Evolutionary conservation across 2,113 vertebrate species (phyloP).

Genomic region (Gymnarchus niloticus): DNA sequence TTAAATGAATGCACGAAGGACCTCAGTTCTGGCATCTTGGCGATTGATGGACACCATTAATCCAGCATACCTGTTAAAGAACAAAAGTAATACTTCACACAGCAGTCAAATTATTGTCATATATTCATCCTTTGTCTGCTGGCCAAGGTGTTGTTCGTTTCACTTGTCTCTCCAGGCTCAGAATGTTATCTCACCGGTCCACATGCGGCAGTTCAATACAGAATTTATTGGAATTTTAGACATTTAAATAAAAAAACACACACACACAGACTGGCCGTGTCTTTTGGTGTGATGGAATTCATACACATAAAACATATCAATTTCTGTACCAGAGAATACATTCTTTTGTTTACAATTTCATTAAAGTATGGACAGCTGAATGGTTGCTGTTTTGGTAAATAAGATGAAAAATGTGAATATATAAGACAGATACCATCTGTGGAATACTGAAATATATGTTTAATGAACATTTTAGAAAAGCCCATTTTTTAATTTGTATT

Average conservation of each 20-base stretch:
- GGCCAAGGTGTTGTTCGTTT: constrained; percentile 1
- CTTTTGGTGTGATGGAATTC: neutral
- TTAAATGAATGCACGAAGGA: neutral
- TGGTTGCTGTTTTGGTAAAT: neutral
- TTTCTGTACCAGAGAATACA: neutral
- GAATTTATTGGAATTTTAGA: neutral
- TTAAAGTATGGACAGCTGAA: neutral
- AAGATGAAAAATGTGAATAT: neutral
- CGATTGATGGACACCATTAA: neutral
- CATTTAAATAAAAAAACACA: constrained; percentile 1
- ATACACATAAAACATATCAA: neutral
- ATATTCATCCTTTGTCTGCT: neutral
- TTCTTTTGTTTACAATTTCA: neutral
- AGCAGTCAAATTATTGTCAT: neutral
- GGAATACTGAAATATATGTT: too few species aligned
- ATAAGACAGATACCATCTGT: neutral
- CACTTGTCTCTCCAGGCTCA: neutral
- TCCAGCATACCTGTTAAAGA: neutral
- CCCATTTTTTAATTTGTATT: neutral
- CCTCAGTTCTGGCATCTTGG: constrained; percentile 1
- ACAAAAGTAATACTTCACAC: neutral
- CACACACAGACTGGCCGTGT: neutral
- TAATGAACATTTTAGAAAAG: too few species aligned
- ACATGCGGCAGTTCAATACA: neutral
- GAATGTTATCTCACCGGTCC: constrained; percentile 15